These are phyloP conservation scores for Stenopsyche tienmushanensis DNA, from an alignment of 1,140 invertebrate species.

Conservation along the genomic window DNA sequence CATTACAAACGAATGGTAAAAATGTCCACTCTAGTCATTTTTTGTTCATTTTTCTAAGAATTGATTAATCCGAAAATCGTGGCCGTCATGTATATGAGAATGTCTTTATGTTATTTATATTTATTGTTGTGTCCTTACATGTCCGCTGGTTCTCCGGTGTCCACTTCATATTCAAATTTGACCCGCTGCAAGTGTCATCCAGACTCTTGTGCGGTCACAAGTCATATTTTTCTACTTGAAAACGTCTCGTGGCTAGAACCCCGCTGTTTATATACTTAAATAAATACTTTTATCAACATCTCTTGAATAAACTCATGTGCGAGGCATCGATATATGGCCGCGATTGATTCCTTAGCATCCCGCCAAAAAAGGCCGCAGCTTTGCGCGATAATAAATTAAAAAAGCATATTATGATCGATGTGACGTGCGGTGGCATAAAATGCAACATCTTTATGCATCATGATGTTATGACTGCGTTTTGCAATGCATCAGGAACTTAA, in stretches of 20 bases:
- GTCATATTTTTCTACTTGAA: too few relatives aligned
- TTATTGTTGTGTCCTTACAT: not conserved
- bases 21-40: not conserved
- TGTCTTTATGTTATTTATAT: slow-evolving; percentile 15
- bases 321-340: not conserved
- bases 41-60: slow-evolving; percentile 1
- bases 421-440: not conserved
- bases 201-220: too few relatives aligned
- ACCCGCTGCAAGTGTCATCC: not conserved
- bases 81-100: not conserved
- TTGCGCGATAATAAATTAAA: not conserved
- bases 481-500: not conserved
- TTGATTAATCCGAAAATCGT: slow-evolving; percentile 9
- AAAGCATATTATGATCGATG: too few relatives aligned
- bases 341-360: too few relatives aligned
- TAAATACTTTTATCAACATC: too few relatives aligned
- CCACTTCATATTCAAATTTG: not conserved
- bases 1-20: too few relatives aligned
- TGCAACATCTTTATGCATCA: not conserved
- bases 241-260: not conserved
- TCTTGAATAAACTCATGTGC: not conserved
- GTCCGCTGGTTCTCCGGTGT: slow-evolving; percentile 1
- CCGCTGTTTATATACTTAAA: slow-evolving; percentile 3
- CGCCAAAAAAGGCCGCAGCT: too few relatives aligned
- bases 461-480: not conserved